Percentiles rank a stretch among this genome's conserved stretches.
phyloP scores from a whole-genome alignment of 2,113 vertebrate species.

The Trogon surrucura region DNA sequence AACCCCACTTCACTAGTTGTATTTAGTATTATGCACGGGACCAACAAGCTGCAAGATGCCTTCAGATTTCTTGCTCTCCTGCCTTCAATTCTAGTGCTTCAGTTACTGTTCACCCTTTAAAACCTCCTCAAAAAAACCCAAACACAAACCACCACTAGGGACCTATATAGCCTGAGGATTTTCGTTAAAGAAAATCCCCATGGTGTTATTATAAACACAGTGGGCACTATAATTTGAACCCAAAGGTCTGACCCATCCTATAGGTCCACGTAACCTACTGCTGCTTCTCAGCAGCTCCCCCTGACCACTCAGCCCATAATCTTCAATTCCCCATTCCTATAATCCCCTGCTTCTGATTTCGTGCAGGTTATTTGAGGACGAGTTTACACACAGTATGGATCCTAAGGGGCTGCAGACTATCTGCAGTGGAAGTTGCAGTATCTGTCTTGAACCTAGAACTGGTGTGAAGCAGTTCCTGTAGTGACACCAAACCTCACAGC shows the following conservation, averaged over 20 bases:
- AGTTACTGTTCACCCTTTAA: not conserved
- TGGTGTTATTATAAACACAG: not conserved
- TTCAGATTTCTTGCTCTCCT: not conserved
- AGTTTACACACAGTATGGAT: not conserved
- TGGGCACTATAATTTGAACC: not conserved
- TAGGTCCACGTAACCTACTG: not conserved
- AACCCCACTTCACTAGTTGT: not conserved
- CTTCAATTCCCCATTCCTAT: rapidly evolving
- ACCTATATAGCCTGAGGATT: not conserved
- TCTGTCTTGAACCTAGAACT: not conserved
- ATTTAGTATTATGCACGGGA: not conserved
- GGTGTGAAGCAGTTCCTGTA: not conserved
- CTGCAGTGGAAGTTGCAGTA: not conserved
- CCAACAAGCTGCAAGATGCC: not conserved
- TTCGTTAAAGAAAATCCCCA: not conserved
- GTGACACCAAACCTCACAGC: not conserved
- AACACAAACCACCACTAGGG: not conserved
- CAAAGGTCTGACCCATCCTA: not conserved
- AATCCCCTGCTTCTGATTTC: not conserved
- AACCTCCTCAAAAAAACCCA: not conserved
- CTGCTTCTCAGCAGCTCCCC: not conserved
- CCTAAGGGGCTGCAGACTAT: rapidly evolving
- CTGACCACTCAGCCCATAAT: not conserved
- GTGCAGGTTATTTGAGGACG: not conserved
- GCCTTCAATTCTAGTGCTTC: not conserved